Base-by-base conservation (phyloP, 1,140 invertebrate genomes). In the Chelonus insularis region DNA sequence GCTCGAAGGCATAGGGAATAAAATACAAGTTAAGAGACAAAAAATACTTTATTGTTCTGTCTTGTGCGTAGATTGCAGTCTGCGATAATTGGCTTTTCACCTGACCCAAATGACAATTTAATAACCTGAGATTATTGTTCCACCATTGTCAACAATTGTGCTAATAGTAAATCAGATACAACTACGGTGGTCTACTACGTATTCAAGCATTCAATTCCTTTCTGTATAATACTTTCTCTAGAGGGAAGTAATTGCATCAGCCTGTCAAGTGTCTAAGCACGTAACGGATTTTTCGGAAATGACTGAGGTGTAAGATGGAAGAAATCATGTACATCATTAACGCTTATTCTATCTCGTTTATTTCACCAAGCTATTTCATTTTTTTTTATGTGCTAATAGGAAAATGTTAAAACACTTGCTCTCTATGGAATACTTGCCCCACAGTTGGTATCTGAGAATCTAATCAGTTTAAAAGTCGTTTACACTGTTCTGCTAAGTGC, bases 201-300 rank as follows among this genome's bases (percentile, higher is more conserved):
- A 25, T 9, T 20, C 37, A n/a, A 6, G 25, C 34, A 6, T 36
- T 18, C 7, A 18, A 14, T 56, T 12, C 12, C 2, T 32, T 20
- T 56, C 14, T 32, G 16, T 56, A 14, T 58, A 29, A 47, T 32
- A 48, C 43, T 47, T 58, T 58, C 21, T 45, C 56, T 14, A 16
- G n/a, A n/a, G 43, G 48, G 32, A 45, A 60, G 58, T 60, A 52
- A 60, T 60, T 52, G 58, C 58, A 21, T 52, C 39, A 23, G 34
- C 32, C 48, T 60, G 58, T 52, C 57, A 32, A 37, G 37, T 29
- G 25, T 29, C 25, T 29, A 29, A 7, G 45, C 11, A 18, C 9
- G 16, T 56, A 56, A 43, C 25, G 11, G 37, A 59, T 23, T 45
- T 32, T 18, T 20, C 32, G 41, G 57, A 18, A 36, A 39, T 25